Base-by-base conservation (phyloP, 2,888 invertebrate species). In the Drosophila leonis region DNA sequence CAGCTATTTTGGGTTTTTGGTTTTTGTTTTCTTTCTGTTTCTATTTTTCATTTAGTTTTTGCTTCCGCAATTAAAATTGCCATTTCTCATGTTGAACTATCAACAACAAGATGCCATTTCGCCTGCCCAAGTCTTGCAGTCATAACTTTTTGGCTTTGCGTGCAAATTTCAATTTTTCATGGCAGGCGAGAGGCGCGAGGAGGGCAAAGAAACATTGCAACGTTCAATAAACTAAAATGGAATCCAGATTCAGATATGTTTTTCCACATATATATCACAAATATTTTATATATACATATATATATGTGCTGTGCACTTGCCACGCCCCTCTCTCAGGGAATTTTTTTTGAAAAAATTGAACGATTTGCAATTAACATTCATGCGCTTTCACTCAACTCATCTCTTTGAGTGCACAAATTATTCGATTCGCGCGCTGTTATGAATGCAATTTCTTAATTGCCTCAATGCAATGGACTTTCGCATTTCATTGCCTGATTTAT, bases 151-250 rank as follows among this genome's bases (percentile, higher is more conserved):
- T 73, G 66, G 75, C 73, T 57, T 88, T 90, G 88, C 88, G 88
- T 88, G 88, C 89, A 87, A 75, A 72, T 79, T 89, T 88, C 72
- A 87, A 88, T 88, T 88, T 88, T 82, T 90, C 87, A 80, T 70
- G 57, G 56, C 68, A 67, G 60, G 73, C 70, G 69, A 12, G 18
- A 20, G n/a, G n/a, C n/a, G n/a, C 33, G 35, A 18, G 12, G 39
- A 10, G 15, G 9, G 15, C 42, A 24, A 9, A 13, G 15, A 54
- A 78, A 65, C 49, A 51, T 65, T 49, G 57, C 64, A 59, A 41
- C 54, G 75, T 70, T 66, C 76, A 81, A 79, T 70, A 81, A 72
- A 69, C 60, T 29, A 71, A 81, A 74, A 72, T 79, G 74, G 67
- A 65, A 65, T 62, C 49, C 35, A 73, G 77, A 80, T 80, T 69